Evolutionary conservation across 2,797 vertebrate species (phyloP), one percentile per base, ranked within the genome.

Genomic region (Phoxinus dragarum): DNA sequence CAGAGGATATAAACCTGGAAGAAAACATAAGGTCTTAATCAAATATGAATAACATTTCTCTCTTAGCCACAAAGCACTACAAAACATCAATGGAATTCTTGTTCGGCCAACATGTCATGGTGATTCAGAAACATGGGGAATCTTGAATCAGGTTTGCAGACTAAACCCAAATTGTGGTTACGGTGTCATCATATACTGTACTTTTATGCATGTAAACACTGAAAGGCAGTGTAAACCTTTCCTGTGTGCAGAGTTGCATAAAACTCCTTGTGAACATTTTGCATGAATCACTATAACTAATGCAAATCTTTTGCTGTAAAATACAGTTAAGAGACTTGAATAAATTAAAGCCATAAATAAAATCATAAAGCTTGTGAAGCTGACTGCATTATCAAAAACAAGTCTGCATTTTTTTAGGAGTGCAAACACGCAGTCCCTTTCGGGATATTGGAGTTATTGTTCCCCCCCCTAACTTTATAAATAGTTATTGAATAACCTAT

Each of bases 1-100:
- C 44, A 73, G 4, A 44, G 17, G 11, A 44, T 83, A 1, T 75
- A 2, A 75, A 34, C 8, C 19, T 49, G 31, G 19, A 61, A 74
- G 19, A 64, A 74, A 83, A 76, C 59, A 66, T 16, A 66, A 66
- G 68, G 34, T 40, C n/a, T 19, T 42, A 68, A 52, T 81, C 23
- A 42, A 19, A 81, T 17, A 59, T 21, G 67, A 38, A 34, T 23
- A 21, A 6, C n/a, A 66, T 27, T 27, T 61, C 12, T 78, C 3
- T 36, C 56, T 38, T 64, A 47, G 38, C 44, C n/a, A 72, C 54
- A 31, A 61, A 82, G 49, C 38, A 6, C 5, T 47, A n/a, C 40
- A 64, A 47, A 82, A 12, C 69, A 72, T 82, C 27, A 64, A 5
- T 61, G 19, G 27, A 42, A n/a, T 21, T 71, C 8, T 56, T 54